Evolutionary conservation across 2,888 invertebrate genomes (phyloP), one percentile per base, ranked within the genome.

Genomic region (Quadroppia sp.): DNA sequence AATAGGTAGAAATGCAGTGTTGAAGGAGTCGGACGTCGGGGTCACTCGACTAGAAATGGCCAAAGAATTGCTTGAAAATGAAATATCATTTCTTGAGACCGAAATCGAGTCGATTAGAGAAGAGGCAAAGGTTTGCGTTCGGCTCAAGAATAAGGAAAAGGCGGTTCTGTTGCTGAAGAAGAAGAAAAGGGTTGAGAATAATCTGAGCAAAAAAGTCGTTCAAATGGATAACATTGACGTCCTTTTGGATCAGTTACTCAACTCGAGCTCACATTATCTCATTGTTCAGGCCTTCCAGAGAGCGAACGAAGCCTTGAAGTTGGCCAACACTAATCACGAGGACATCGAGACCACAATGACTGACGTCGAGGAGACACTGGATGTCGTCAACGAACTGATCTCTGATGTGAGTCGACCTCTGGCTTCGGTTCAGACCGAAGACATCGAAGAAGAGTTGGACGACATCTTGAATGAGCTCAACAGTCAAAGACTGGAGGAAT

Each of bases 151-250:
- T 23, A 45, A 28, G 11, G 64, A 70, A 13, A 75, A 74, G 69
- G 75, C 74, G 0, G 32, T 71, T 45, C 9, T 64, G 15, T 48
- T 75, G 50, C 40, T 75, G 17, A 74, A 69, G 64, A 40, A 53
- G n/a, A 75, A 75, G 40, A 74, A 74, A 40, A 53, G 74, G 23
- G 9, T 75, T 9, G 74, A 74, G 42, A 23, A 36, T 11, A 50
- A 56, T 15, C 9, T 75, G 28, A 42, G 20, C 23, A 32, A 71
- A 28, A 75, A 75, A 40, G 74, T 74, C 15, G 61, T 30, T n/a
- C 74, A 73, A 71, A 42, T 75, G 40, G 74, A 75, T 69, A 74
- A 74, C 45, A 59, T 75, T 17, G 69, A 75, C 7, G 11, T 40
- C 9, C 30, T 75, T 13, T 30, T 28, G 9, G 48, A 59, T 11